Evolutionary conservation across 2,888 invertebrate genomes (phyloP).

Genomic region (Cheilosia pagana): DNA sequence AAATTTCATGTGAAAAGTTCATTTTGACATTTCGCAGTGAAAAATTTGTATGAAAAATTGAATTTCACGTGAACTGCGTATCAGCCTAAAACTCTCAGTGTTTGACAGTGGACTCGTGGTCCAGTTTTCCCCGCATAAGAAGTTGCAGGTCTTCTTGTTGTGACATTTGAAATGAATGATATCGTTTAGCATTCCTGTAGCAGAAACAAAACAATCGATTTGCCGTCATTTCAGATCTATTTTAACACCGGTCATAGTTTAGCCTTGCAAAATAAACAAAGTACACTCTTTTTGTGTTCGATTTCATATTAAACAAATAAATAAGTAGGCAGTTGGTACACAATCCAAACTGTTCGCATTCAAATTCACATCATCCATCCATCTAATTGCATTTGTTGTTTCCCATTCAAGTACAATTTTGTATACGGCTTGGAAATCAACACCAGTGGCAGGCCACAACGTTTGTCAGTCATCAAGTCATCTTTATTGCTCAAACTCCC

Average conservation of each 20-base stretch:
- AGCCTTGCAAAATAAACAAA: slow-evolving; percentile 6
- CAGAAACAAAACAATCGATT: neutral
- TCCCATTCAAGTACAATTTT: neutral
- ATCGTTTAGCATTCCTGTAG: neutral
- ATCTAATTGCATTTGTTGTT: slow-evolving; percentile 30
- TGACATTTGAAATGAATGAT: neutral
- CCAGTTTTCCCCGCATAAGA: no score
- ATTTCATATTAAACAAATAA: slow-evolving; percentile 45
- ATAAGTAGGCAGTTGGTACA: slow-evolving; percentile 10
- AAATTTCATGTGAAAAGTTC: no score
- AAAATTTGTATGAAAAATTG: no score
- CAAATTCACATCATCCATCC: neutral
- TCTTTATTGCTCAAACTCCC: slow-evolving; percentile 1
- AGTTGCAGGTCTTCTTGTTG: no score
- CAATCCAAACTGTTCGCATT: slow-evolving; percentile 5
- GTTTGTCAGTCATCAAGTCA: slow-evolving; percentile 29
- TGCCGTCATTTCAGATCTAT: neutral
- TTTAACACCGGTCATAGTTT: slow-evolving; percentile 6
- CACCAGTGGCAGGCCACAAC: slow-evolving; percentile 29
- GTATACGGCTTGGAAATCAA: slow-evolving; percentile 18
- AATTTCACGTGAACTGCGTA: no score
- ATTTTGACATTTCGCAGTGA: no score
- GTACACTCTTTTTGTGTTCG: slow-evolving; percentile 2
- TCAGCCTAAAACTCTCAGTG: no score
- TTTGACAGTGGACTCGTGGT: no score